Evolutionary conservation across 2,113 vertebrate species (phyloP), one percentile per base, ranked within the genome.

Genomic region (Pelodiscus sinensis): DNA sequence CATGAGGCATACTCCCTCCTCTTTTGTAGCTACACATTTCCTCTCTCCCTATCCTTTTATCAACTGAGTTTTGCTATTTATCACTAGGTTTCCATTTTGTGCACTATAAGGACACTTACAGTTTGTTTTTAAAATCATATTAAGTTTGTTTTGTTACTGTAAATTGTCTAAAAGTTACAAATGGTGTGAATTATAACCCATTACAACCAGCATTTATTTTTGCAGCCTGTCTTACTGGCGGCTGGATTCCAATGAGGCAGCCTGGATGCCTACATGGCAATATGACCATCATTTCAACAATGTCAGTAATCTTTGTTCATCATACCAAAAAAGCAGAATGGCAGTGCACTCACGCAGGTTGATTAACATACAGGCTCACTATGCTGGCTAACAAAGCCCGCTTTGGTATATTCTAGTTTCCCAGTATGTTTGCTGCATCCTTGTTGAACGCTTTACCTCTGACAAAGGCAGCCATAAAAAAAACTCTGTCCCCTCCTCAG

Each of bases 251-350:
- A 94, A 96, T 96, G 92, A 97, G 92, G 88, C 96, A 97, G 97
- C 96, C 96, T 95, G 68, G 92, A 81, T 86, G 85, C 94, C 87
- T 97, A 91, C 96, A 94, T 96, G 95, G 97, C 96, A 97, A 94
- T 92, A 92, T 95, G 98, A 97, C 96, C 96, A 94, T 96, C 95
- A 97, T 97, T 97, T 97, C 97, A 97, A 95, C 97, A 96, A 95
- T 97, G 97, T 98, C 97, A 97, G 84, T 97, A 98, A 96, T 97
- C 97, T 97, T 96, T 97, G 95, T 97, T 97, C 97, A 87, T 97
- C 97, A 90, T 89, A 96, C 96, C 87, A 93, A 95, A 97, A 96
- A 96, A 95, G 90, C 96, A 90, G 96, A 82, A 94, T 96, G 95
- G 95, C 94, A 82, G 91, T 95, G 95, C 97, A 88, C 92, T 97